Conservation (phyloP, 1,140 invertebrate species). For the Acromyrmex charruanus region DNA sequence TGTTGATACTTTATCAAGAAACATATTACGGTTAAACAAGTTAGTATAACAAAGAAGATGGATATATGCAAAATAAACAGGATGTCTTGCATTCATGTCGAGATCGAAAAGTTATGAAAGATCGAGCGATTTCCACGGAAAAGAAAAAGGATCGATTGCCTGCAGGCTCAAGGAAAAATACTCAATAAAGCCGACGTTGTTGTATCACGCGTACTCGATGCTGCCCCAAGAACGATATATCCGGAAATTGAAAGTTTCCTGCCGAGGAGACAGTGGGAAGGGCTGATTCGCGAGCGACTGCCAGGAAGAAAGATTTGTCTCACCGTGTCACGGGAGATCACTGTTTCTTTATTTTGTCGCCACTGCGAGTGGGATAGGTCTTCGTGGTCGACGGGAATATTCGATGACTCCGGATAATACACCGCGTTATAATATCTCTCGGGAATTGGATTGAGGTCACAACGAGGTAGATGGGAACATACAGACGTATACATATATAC, state of each 20-base stretch:
- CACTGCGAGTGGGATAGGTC: conserved; percentile 34
- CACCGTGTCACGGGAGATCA: conserved; percentile 42
- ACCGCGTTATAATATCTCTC: conserved; percentile 54
- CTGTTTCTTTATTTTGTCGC: conserved; percentile 62
- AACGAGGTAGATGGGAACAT: conserved; percentile 15
- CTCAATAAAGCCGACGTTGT: conserved; percentile 53
- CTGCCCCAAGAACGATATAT: conserved; percentile 56
- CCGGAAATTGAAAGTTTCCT: conserved; percentile 77
- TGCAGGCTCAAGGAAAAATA: conserved; percentile 30
- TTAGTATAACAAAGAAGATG: not conserved
- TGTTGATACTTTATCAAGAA: not conserved
- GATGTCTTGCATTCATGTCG: not conserved
- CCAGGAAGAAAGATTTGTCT: conserved; percentile 65
- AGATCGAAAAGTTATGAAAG: conserved; percentile 49
- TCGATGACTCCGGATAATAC: conserved; percentile 51
- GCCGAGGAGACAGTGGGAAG: not conserved
- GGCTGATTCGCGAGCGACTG: not conserved
- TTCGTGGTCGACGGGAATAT: conserved; percentile 51
- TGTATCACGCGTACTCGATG: conserved; percentile 54
- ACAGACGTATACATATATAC: not conserved
- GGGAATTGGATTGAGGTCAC: conserved; percentile 61
- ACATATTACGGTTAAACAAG: not conserved
- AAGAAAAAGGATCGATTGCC: conserved; percentile 36
- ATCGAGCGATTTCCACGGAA: conserved; percentile 21
- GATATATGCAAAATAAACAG: not conserved